Base-by-base conservation (phyloP, 2,888 invertebrate genomes). In the Ligdia adustata region DNA sequence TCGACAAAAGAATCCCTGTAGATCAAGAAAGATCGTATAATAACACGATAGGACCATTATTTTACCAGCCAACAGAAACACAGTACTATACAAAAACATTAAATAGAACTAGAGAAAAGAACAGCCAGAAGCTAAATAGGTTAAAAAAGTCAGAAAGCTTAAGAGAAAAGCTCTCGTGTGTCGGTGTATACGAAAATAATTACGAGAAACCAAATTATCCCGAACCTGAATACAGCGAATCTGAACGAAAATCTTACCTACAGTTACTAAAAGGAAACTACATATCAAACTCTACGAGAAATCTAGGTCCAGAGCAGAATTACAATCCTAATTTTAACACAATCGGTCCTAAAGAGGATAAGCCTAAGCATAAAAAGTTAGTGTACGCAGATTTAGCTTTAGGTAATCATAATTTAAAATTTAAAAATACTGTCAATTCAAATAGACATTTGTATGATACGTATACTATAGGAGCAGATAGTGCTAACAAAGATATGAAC, bases 401-500 rank as follows among this genome's bases (percentile, higher is more conserved):
- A 83, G 90, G 89, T 69, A 91, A 91, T 71, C 91, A 91, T 82
- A 91, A 91, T 78, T 75, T 91, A 79, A 91, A 91, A 68, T 91
- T 91, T 84, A 91, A 91, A 72, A 91, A 91, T 75, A 91, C 91
- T 64, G 91, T 91, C 79, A 91, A 91, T 84, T 91, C 91, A 55
- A 91, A 91, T 82, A 86, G 90, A 76, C 91, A 90, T 66, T 81
- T 91, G 70, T 91, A 90, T 72, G 90, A 88, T 68, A 90, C 90
- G 46, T 90, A 90, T 73, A 73, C 89, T 72, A 82, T 87, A 81
- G 82, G 84, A 57, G 75, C 77, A 52, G 86, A 86, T 71, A 79
- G 75, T 69, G 65, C 76, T 77, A 83, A 79, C 73, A 79, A 79
- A 68, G 84, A 82, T 52, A 80, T n/a, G n/a, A n/a, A 69, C 18